Evolutionary conservation across 2,888 invertebrate species (phyloP).

Genomic region (Candidula unifasciata): DNA sequence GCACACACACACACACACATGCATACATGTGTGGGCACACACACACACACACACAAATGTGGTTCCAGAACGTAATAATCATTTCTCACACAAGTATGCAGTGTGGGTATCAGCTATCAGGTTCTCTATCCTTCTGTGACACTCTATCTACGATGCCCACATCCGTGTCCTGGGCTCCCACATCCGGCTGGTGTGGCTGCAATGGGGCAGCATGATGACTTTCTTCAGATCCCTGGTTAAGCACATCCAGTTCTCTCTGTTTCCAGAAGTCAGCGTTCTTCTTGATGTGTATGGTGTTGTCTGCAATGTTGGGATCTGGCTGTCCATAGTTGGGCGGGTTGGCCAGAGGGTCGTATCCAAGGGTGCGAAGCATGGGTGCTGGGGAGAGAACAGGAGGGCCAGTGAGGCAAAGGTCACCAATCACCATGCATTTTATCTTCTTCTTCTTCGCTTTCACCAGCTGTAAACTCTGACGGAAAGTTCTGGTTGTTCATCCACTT

Average conservation of each 20-base stretch:
- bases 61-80: no score
- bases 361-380: conserved; percentile 94
- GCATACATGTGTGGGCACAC: no score
- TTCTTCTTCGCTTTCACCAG: no score
- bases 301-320: conserved; percentile 82
- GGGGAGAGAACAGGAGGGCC: conserved; percentile 74
- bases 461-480: no score
- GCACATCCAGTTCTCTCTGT: conserved; percentile 64
- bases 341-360: conserved; percentile 94
- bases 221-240: conserved; percentile 51
- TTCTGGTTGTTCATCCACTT: no score
- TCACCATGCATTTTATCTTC: no score
- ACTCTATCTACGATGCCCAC: conserved; percentile 10
- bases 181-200: not conserved
- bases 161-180: not conserved
- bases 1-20: no score
- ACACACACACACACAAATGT: no score
- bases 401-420: not conserved
- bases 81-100: not conserved
- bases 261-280: conserved; percentile 76
- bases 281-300: conserved; percentile 78
- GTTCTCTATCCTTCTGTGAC: not conserved
- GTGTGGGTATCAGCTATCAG: conserved; percentile 16
- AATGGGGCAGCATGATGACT: not conserved
- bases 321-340: conserved; percentile 97